Conservation (phyloP, 2,113 vertebrate genomes). For the Turdus rufiventris region DNA sequence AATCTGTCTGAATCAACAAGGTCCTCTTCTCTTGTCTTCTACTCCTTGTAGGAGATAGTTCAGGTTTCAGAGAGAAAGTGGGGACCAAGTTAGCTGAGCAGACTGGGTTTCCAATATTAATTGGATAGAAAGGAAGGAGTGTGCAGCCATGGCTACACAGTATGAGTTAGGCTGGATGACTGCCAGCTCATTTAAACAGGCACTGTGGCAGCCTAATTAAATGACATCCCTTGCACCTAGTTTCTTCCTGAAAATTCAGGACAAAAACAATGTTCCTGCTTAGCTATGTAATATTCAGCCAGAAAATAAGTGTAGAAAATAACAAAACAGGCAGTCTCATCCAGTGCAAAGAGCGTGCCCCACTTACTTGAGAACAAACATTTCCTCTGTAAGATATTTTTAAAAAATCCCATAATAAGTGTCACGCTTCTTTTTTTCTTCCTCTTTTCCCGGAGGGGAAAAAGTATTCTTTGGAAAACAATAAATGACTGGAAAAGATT, state of each 20-base stretch:
- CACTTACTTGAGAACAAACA: constrained; percentile 1
- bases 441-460: background rate
- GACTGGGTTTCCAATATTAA: background rate
- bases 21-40: background rate
- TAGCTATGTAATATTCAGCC: background rate
- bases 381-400: constrained; percentile 17
- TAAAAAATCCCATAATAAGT: background rate
- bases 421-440: constrained; percentile 23
- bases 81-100: background rate
- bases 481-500: constrained; percentile 11
- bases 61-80: background rate
- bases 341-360: background rate
- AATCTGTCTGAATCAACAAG: background rate
- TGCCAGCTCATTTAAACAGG: background rate
- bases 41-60: background rate
- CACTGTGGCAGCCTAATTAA: background rate
- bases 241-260: background rate
- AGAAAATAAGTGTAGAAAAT: background rate
- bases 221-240: background rate
- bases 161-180: background rate
- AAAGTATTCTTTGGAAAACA: constrained; percentile 2
- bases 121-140: background rate
- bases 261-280: background rate
- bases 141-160: background rate
- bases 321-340: background rate